These are phyloP conservation scores for Delichon dasypus DNA, from an alignment of 2,797 vertebrate genomes.

Conservation along the genomic window DNA sequence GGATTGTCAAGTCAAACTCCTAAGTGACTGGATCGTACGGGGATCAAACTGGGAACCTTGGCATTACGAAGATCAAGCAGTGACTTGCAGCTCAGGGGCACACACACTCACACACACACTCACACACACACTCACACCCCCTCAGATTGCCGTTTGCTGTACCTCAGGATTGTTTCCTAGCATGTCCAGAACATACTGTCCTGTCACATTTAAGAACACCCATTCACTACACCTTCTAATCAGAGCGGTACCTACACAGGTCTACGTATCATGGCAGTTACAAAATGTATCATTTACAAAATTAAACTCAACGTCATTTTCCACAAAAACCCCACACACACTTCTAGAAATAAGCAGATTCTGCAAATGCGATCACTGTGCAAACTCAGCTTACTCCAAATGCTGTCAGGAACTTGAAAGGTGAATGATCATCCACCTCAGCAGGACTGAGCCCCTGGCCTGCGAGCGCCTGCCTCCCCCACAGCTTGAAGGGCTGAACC, in stretches of 20 bases:
- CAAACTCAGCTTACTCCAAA: neutral
- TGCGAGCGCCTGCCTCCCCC: fast-evolving
- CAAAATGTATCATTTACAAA: neutral
- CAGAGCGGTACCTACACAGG: neutral
- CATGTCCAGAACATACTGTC: neutral
- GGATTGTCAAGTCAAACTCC: fast-evolving
- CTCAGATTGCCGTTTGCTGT: neutral
- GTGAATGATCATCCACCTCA: neutral
- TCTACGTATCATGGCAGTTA: fast-evolving
- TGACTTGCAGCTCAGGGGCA: neutral
- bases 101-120: neutral
- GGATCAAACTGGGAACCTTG: fast-evolving
- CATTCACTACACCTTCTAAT: neutral
- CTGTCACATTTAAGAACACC: neutral
- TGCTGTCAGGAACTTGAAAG: neutral
- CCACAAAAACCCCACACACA: neutral
- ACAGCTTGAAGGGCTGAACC: neutral
- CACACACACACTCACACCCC: fast-evolving
- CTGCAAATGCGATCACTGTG: neutral
- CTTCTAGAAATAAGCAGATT: neutral
- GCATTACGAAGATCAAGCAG: fast-evolving
- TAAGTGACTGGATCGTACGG: fast-evolving
- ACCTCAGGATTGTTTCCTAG: neutral
- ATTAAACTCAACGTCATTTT: neutral
- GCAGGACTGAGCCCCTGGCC: neutral